These are phyloP conservation scores for Habrosyne pyritoides DNA, from an alignment of 2,888 invertebrate genomes.

Conservation along the genomic window DNA sequence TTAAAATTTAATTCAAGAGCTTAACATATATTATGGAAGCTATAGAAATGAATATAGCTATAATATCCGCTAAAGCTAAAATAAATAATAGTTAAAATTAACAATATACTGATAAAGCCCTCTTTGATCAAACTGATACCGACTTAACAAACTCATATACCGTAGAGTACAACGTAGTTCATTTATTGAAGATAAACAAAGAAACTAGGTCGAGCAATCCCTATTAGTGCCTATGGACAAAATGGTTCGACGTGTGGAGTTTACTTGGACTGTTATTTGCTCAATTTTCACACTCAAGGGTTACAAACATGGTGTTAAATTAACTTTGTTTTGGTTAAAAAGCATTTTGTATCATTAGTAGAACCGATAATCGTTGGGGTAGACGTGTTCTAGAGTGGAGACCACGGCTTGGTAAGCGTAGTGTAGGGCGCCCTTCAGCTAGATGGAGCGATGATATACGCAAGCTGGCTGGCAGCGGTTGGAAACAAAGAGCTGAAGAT, in stretches of 20 bases:
- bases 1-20: no score
- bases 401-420: no score
- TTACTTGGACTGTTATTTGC: slow-evolving; percentile 26
- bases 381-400: no score
- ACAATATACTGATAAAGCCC: not conserved
- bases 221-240: slow-evolving; percentile 10
- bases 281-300: slow-evolving; percentile 19
- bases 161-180: slow-evolving; percentile 24
- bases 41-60: no score
- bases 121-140: not conserved
- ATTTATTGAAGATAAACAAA: slow-evolving; percentile 49
- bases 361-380: no score
- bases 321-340: slow-evolving; percentile 7
- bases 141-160: slow-evolving; percentile 2
- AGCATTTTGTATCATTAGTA: not conserved
- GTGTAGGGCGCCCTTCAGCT: no score
- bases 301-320: slow-evolving; percentile 22
- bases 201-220: slow-evolving; percentile 41
- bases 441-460: no score
- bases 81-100: no score
- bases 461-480: no score
- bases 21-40: no score
- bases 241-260: slow-evolving; percentile 22
- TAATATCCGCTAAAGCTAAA: no score
- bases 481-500: no score